Conservation (phyloP, 2,113 vertebrate genomes). For the Alaudala cheleensis region DNA sequence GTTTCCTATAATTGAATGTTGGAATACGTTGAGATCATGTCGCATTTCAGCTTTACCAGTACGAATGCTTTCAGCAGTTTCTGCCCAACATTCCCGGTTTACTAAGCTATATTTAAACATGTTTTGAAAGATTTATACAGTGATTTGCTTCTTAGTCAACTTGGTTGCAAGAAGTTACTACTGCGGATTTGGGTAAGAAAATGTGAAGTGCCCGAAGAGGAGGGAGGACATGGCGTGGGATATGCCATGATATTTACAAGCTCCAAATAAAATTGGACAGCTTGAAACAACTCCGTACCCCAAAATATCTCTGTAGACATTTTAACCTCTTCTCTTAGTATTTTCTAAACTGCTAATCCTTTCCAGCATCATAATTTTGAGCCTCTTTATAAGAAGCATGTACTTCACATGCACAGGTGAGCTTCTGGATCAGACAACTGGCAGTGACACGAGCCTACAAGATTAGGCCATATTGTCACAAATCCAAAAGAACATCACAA, state of each 20-base stretch:
- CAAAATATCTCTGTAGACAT: neutral
- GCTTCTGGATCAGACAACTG: neutral
- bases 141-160: slow-evolving; percentile 34
- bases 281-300: neutral
- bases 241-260: neutral
- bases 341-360: neutral
- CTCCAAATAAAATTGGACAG: neutral
- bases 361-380: neutral
- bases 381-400: neutral
- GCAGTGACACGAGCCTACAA: neutral
- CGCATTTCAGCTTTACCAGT: neutral
- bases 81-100: neutral
- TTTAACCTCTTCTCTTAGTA: neutral
- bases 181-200: slow-evolving; percentile 14
- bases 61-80: slow-evolving; percentile 20
- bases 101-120: slow-evolving; percentile 33
- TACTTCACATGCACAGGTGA: neutral
- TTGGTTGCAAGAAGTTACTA: slow-evolving; percentile 39
- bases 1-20: slow-evolving; percentile 22
- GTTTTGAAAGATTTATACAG: slow-evolving; percentile 48
- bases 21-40: slow-evolving; percentile 24
- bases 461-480: neutral
- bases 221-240: neutral
- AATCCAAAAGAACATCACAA: neutral
- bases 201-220: neutral